phyloP scores from a whole-genome alignment of 2,888 invertebrate genomes.

The Drosophila greeni region DNA sequence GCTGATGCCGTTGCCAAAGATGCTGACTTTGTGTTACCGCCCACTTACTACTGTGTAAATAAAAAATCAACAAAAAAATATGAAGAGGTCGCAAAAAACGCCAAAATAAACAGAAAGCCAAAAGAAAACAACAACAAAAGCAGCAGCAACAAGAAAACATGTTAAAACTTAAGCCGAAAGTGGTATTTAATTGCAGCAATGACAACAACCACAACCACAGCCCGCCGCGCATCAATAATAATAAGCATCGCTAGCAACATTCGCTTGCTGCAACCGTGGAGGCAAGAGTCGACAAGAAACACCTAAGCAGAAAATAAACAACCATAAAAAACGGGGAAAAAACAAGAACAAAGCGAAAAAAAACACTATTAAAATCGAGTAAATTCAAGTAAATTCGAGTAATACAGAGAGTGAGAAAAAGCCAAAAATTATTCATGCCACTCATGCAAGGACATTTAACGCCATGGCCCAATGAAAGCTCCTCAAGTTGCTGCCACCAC shows the following conservation, averaged over 20 bases:
- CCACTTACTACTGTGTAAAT: conserved; percentile 25
- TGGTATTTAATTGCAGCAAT: conserved; percentile 62
- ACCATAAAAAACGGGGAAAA: neutral
- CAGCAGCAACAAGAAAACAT: too few relatives aligned
- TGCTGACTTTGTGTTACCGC: conserved; percentile 4
- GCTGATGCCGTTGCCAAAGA: neutral
- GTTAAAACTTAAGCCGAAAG: conserved; percentile 38
- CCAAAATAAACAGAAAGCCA: conserved; percentile 7
- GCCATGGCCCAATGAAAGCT: conserved; percentile 9
- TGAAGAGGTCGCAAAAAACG: conserved; percentile 14
- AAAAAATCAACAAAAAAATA: conserved; percentile 6
- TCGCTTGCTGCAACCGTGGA: conserved; percentile 14
- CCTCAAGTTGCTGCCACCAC: conserved; percentile 1
- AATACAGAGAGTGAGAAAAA: neutral
- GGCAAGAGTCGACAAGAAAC: conserved; percentile 18
- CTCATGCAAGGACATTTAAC: neutral
- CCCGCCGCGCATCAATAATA: conserved; percentile 41
- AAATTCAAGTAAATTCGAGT: neutral
- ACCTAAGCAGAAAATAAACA: conserved; percentile 11
- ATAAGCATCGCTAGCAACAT: conserved; percentile 32
- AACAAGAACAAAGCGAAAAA: neutral
- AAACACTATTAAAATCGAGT: neutral
- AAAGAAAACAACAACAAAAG: neutral
- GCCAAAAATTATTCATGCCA: neutral
- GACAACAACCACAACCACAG: conserved; percentile 9